Percentiles rank a stretch among this genome's conserved stretches.
Conservation (phyloP, 1,140 invertebrate species). For the Sycophaga agraensis region DNA sequence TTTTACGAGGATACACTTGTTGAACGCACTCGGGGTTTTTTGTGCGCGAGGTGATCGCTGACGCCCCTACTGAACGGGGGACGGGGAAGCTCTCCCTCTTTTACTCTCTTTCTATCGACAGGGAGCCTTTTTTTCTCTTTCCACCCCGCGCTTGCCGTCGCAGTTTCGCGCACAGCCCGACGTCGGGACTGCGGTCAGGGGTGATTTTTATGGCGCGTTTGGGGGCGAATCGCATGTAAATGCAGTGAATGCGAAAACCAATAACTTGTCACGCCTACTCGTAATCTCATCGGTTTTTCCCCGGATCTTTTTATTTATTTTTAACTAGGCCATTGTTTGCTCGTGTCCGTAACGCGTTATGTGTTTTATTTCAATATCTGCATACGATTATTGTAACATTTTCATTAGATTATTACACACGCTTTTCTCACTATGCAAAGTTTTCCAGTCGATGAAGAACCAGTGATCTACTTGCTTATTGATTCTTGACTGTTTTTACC, state of each 20-base stretch:
- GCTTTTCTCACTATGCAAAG: too few relatives aligned
- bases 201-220: slow-evolving; percentile 47
- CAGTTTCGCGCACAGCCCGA: slow-evolving; percentile 13
- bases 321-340: too few relatives aligned
- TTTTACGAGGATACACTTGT: slow-evolving; percentile 56
- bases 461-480: too few relatives aligned
- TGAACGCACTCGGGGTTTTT: slow-evolving; percentile 47
- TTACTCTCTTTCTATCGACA: slow-evolving; percentile 41
- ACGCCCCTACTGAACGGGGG: slow-evolving; percentile 23
- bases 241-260: slow-evolving; percentile 36
- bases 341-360: too few relatives aligned
- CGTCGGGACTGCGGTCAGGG: slow-evolving; percentile 40
- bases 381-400: too few relatives aligned
- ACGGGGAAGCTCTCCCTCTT: slow-evolving; percentile 39
- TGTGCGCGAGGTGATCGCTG: slow-evolving; percentile 29
- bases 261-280: slow-evolving; percentile 22
- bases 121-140: slow-evolving; percentile 31
- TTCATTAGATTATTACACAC: too few relatives aligned
- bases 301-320: slow-evolving; percentile 18
- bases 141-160: slow-evolving; percentile 17
- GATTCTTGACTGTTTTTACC: too few relatives aligned
- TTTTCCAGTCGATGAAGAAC: too few relatives aligned
- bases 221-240: slow-evolving; percentile 43
- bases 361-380: too few relatives aligned
- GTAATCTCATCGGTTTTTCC: slow-evolving; percentile 8